Percentiles rank a stretch among this genome's conserved stretches.
Evolutionary conservation across 2,113 vertebrate genomes (phyloP).

Genomic region (Calonectris borealis): DNA sequence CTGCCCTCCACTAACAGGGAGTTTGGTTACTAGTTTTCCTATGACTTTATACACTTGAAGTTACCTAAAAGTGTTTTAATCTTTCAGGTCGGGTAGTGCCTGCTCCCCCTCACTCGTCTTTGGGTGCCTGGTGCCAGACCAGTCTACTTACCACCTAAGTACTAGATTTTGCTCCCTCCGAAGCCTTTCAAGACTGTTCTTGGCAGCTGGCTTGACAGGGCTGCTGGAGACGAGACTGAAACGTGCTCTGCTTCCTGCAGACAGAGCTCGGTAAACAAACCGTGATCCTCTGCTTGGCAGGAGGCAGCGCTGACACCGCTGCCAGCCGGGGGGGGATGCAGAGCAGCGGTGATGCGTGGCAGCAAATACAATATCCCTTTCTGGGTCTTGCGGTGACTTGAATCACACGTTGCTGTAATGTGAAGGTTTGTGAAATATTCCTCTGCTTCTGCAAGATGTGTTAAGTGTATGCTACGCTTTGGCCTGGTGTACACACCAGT

Average conservation of each 20-base stretch:
- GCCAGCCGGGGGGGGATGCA: not conserved
- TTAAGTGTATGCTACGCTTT: not conserved
- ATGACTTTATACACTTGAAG: not conserved
- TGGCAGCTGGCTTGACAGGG: constrained; percentile 41
- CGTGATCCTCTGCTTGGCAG: constrained; percentile 32
- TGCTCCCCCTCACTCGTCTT: not conserved
- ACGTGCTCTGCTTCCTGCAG: not conserved
- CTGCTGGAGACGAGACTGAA: constrained; percentile 11
- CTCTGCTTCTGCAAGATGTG: not conserved
- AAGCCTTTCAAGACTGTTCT: constrained; percentile 17
- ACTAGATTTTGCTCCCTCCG: not conserved
- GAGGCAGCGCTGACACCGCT: not conserved
- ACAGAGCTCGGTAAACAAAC: constrained; percentile 25
- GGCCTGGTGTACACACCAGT: not conserved
- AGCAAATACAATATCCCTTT: not conserved
- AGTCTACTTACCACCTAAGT: not conserved
- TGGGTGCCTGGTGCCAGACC: not conserved
- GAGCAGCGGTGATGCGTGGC: not conserved
- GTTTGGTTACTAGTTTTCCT: not conserved
- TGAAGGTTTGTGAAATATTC: not conserved
- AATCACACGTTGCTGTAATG: not conserved
- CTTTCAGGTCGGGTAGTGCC: not conserved
- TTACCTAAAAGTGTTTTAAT: not conserved
- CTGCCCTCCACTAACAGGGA: not conserved
- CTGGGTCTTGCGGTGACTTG: not conserved